Evolutionary conservation across 2,888 invertebrate genomes (phyloP), one percentile per base, ranked within the genome.

Genomic region (Alitta virens): DNA sequence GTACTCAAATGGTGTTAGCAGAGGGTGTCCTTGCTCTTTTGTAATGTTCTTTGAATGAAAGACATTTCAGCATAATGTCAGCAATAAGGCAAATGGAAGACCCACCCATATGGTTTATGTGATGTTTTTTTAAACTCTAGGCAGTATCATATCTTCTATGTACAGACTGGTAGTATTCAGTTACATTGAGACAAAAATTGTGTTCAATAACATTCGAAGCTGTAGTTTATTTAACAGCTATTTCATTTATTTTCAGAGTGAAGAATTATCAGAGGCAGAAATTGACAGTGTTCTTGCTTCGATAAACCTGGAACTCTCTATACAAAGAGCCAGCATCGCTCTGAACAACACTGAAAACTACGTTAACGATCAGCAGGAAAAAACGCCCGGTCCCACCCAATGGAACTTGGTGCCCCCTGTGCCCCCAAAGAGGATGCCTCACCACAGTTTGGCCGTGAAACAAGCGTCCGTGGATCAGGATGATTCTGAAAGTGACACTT

Each of bases 291-390:
- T 66, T 14, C 54, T 66, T 2, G 55, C 59, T 3, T 43, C 62
- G n/a, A 63, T 68, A 18, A 60, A 63, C 16, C 42, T 60, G 33
- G 68, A 68, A 46, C 55, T 68, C 21, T 63, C 68, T n/a, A 60
- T 68, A 2, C 68, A 68, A 57, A 40, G 55, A 26, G 65, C 65
- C 2, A 63, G 49, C 25, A 56, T 68, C 2, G 55, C 54, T 14
- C 54, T 65, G 14, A 54, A 55, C 23, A 56, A 52, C 55, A 49
- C 56, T 1, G 53, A 52, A 33, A 43, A 43, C 2, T 53, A 55
- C 55, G 46, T 50, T 9, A 40, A 27, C 16, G 40, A 26, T 2
- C 52, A 56, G 7, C 46, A 5, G 3, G 7, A 18, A n/a, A 21
- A 46, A 7, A 5, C 46, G 7, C n/a, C n/a, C 3, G n/a, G 21